Evolutionary conservation across 1,140 invertebrate genomes (phyloP).

Genomic region (Neomicropteryx cornuta): DNA sequence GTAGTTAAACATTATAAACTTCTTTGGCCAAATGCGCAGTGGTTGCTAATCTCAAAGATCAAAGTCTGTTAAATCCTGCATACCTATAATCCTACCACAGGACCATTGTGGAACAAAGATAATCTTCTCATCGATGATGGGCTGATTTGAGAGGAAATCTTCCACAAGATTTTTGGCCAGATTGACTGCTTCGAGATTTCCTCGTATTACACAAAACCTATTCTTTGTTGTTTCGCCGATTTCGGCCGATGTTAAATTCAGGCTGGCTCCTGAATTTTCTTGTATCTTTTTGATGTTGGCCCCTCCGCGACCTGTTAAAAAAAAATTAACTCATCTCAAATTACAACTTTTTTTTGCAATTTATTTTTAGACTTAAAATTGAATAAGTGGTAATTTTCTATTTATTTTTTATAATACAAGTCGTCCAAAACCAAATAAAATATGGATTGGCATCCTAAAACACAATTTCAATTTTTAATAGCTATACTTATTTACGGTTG

Average conservation of each 20-base stretch:
- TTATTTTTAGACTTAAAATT: constrained; percentile 6
- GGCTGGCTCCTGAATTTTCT: constrained; percentile 52
- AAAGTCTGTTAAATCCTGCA: not conserved
- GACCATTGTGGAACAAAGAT: constrained; percentile 52
- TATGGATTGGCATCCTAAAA: too few species aligned
- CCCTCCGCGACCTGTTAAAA: constrained; percentile 52
- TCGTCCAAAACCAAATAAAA: too few species aligned
- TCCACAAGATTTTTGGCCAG: constrained; percentile 60
- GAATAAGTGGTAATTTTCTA: constrained; percentile 2
- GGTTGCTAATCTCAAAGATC: not conserved
- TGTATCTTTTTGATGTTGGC: constrained; percentile 59
- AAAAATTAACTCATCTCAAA: constrained; percentile 4
- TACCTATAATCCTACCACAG: constrained; percentile 57
- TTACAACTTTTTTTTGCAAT: constrained; percentile 1
- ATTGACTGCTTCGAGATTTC: constrained; percentile 46
- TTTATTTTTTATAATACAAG: constrained; percentile 1
- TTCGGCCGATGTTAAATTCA: constrained; percentile 43
- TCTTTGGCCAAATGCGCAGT: not conserved
- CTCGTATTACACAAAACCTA: constrained; percentile 56
- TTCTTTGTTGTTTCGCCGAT: constrained; percentile 33
- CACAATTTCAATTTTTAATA: too few species aligned
- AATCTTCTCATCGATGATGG: constrained; percentile 48
- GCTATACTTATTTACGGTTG: too few species aligned
- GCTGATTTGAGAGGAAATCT: constrained; percentile 56
- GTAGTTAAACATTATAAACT: too few species aligned